Evolutionary conservation across 1,140 invertebrate genomes (phyloP).

Genomic region (Dinothrombium tinctorium): DNA sequence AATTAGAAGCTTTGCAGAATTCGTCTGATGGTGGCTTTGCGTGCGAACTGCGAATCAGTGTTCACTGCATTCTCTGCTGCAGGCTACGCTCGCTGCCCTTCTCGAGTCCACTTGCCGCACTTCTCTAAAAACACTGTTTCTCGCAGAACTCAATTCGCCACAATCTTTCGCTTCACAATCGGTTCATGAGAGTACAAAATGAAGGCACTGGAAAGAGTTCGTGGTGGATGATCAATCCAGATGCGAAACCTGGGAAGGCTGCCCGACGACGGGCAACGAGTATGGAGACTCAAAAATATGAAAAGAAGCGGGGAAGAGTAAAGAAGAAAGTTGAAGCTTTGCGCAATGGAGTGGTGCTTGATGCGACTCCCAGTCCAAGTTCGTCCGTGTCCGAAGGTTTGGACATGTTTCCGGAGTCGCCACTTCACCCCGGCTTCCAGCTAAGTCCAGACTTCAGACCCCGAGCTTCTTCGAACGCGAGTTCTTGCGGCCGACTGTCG

Average conservation of each 20-base stretch:
- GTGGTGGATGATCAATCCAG: conserved; percentile 99
- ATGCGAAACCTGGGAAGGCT: conserved; percentile 86
- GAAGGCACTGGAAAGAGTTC: conserved; percentile 97
- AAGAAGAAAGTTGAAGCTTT: conserved; percentile 74
- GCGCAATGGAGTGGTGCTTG: conserved; percentile 25
- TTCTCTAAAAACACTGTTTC: conserved; percentile 3
- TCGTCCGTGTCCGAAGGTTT: conserved; percentile 69
- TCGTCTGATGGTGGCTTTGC: too few species aligned
- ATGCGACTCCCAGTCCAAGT: conserved; percentile 43
- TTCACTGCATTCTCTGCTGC: too few species aligned
- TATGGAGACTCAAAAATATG: conserved; percentile 75
- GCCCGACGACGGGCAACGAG: conserved; percentile 72
- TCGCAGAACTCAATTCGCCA: conserved; percentile 98
- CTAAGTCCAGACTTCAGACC: conserved; percentile 47
- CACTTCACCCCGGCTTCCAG: conserved; percentile 31
- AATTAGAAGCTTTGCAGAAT: too few species aligned
- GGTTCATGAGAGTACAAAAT: conserved; percentile 98
- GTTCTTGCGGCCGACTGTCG: conserved; percentile 61
- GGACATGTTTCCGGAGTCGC: conserved; percentile 70
- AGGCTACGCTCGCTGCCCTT: too few species aligned
- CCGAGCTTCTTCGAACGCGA: conserved; percentile 74
- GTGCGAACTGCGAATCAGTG: too few species aligned
- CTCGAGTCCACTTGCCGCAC: too few species aligned
- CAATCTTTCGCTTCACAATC: conserved; percentile 92
- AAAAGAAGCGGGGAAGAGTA: conserved; percentile 68